Conservation (phyloP, 2,113 vertebrate genomes). For the Fregetta grallaria region DNA sequence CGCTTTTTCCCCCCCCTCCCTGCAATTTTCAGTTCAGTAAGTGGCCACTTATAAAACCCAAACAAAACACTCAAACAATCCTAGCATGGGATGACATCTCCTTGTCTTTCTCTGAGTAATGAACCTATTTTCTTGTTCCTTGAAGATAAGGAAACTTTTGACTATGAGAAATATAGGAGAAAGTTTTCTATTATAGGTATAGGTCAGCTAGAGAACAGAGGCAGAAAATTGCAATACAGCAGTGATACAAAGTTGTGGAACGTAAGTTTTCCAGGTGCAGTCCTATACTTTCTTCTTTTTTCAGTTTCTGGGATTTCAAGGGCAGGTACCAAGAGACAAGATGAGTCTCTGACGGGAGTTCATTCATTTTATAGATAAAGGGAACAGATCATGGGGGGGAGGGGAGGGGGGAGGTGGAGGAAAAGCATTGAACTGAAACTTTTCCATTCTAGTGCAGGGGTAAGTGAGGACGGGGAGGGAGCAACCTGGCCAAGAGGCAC, state of each 20-base stretch:
- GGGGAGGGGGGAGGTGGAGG: not conserved
- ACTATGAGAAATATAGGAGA: conserved; percentile 55
- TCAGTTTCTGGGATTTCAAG: not conserved
- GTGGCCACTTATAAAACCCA: conserved; percentile 6
- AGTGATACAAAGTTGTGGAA: not conserved
- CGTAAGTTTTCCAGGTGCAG: not conserved
- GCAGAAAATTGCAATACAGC: conserved; percentile 26
- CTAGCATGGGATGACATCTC: not conserved
- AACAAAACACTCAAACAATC: conserved; percentile 11
- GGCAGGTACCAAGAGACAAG: not conserved
- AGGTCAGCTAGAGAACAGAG: conserved; percentile 44
- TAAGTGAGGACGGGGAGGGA: not conserved
- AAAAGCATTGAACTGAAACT: not conserved
- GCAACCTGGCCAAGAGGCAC: not conserved
- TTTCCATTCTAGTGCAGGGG: not conserved
- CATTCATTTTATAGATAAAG: not conserved
- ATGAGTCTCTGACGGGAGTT: not conserved
- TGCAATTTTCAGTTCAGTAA: conserved; percentile 5
- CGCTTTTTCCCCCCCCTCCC: not conserved
- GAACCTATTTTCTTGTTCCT: conserved; percentile 57
- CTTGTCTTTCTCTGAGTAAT: conserved; percentile 53
- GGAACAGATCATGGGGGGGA: not conserved
- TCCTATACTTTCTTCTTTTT: not conserved
- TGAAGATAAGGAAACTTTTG: conserved; percentile 61
- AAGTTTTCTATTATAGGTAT: conserved; percentile 50